Percentiles rank a stretch among this genome's conserved stretches.
Evolutionary conservation across 2,113 vertebrate genomes (phyloP).

Genomic region (Oxyruncus cristatus): DNA sequence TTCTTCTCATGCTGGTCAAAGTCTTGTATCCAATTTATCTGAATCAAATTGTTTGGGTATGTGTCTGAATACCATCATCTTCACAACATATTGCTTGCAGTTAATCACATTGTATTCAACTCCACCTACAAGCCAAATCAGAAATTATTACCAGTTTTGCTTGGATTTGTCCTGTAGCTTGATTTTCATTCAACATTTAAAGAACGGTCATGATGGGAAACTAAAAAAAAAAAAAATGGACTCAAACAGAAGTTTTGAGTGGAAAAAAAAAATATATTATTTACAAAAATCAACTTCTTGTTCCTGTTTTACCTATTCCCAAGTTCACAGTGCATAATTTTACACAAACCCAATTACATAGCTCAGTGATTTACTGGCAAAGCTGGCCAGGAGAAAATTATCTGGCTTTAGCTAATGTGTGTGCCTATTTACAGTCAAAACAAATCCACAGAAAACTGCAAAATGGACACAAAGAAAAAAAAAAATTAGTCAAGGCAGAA

Average conservation of each 20-base stretch:
- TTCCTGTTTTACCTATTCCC: slow-evolving; percentile 39
- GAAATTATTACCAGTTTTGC: neutral
- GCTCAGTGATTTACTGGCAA: slow-evolving; percentile 71
- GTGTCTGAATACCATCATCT: neutral
- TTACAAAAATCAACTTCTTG: neutral
- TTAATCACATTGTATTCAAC: neutral
- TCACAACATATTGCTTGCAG: neutral
- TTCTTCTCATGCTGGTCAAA: slow-evolving; percentile 20
- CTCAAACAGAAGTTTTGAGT: neutral
- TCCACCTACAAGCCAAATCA: slow-evolving; percentile 36
- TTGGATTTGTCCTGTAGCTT: neutral
- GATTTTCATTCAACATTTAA: neutral
- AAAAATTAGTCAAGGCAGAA: neutral
- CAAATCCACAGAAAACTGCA: slow-evolving; percentile 50
- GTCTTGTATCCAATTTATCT: neutral
- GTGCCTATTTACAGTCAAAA: slow-evolving; percentile 56
- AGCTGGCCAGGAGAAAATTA: slow-evolving; percentile 62
- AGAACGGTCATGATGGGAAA: neutral
- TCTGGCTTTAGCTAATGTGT: slow-evolving; percentile 54
- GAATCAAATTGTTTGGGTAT: neutral
- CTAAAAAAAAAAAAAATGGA: neutral
- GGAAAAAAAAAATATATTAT: neutral
- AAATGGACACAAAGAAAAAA: neutral
- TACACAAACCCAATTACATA: slow-evolving; percentile 71
- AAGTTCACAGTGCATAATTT: slow-evolving; percentile 47